Conservation (phyloP, 2,113 vertebrate genomes). For the Dermatemys mawii region DNA sequence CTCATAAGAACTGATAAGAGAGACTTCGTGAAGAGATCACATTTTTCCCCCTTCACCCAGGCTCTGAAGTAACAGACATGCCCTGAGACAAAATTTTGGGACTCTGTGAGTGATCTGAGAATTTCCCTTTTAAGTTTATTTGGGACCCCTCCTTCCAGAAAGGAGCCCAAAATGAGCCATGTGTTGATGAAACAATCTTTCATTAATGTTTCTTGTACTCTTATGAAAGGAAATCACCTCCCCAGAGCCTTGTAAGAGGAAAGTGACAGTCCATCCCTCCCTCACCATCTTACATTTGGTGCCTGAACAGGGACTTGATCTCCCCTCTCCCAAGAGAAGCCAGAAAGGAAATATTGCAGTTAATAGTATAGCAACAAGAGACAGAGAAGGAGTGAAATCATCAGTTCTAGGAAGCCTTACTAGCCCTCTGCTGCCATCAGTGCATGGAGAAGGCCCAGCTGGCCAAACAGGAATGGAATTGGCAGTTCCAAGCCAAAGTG, state of each 20-base stretch:
- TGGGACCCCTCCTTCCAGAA: no score
- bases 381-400: neutral
- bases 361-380: neutral
- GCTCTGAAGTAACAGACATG: neutral
- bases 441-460: neutral
- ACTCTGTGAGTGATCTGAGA: neutral
- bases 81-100: neutral
- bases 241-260: no score
- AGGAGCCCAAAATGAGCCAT: no score
- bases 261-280: no score
- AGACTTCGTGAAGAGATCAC: neutral
- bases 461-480: neutral
- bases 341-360: neutral
- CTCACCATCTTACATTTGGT: no score
- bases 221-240: no score
- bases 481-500: neutral
- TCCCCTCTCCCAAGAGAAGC: no score
- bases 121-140: neutral
- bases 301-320: no score
- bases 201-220: no score
- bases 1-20: neutral
- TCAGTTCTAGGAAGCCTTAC: neutral
- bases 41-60: neutral
- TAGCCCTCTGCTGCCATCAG: neutral
- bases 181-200: no score